A percentile compares a stretch with the other conserved stretches of the same genome.
These are phyloP conservation scores for Platycheirus albimanus DNA, from an alignment of 2,888 invertebrate genomes.

Conservation along the genomic window DNA sequence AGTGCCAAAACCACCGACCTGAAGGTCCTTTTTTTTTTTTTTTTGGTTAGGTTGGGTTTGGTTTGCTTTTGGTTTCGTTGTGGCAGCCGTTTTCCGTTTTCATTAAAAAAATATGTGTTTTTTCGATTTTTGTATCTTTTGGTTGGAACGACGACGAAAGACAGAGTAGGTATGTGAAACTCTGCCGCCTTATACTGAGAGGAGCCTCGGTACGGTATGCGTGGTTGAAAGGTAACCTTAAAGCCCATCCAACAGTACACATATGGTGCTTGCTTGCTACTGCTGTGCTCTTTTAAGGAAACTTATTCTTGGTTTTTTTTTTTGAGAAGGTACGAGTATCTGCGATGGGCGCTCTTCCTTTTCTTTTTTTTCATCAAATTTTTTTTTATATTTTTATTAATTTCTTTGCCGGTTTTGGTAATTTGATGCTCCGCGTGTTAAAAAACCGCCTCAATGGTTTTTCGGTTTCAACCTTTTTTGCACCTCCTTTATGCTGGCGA, in stretches of 20 bases:
- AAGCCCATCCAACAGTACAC: constrained; percentile 67
- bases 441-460: constrained; percentile 79
- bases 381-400: constrained; percentile 68
- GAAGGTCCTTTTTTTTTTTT: constrained; percentile 50
- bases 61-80: too few species aligned
- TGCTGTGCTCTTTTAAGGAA: constrained; percentile 68
- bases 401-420: constrained; percentile 76
- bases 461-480: constrained; percentile 78
- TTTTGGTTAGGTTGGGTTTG: too few species aligned
- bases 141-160: neutral
- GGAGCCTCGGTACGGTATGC: constrained; percentile 54
- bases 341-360: constrained; percentile 53
- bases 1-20: constrained; percentile 77
- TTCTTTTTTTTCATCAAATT: constrained; percentile 22
- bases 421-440: constrained; percentile 80
- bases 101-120: constrained; percentile 39
- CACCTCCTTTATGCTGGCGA: constrained; percentile 64
- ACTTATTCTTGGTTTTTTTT: constrained; percentile 52
- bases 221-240: constrained; percentile 63
- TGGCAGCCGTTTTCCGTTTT: constrained; percentile 50
- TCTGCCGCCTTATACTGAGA: constrained; percentile 22
- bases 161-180: constrained; percentile 10
- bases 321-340: too few species aligned
- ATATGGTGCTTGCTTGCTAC: constrained; percentile 66
- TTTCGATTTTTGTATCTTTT: neutral